Evolutionary conservation across 2,113 vertebrate species (phyloP).

Genomic region (Gila orcuttii): DNA sequence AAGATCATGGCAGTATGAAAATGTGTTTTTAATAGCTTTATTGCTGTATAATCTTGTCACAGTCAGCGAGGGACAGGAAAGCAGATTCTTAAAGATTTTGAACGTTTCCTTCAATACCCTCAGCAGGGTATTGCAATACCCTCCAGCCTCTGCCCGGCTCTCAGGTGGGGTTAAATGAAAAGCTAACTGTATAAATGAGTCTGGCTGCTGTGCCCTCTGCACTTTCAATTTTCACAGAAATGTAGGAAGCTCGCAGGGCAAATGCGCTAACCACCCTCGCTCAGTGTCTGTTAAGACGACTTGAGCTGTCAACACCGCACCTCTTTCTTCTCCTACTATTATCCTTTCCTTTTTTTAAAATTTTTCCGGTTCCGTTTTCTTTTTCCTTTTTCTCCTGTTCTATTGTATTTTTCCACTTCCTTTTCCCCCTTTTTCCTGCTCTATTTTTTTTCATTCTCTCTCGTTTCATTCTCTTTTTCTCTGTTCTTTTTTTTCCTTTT

Average conservation of each 20-base stretch:
- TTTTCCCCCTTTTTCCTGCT: neutral
- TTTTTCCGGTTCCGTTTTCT: neutral
- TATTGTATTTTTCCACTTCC: neutral
- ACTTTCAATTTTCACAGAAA: slow-evolving; percentile 36
- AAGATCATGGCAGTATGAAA: neutral
- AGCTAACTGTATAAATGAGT: slow-evolving; percentile 40
- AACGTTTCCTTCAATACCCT: slow-evolving; percentile 92
- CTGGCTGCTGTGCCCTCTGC: slow-evolving; percentile 37
- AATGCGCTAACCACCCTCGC: neutral
- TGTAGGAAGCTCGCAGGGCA: slow-evolving; percentile 13
- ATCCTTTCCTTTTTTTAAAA: neutral
- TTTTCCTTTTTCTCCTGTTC: neutral
- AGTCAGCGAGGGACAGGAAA: slow-evolving; percentile 2
- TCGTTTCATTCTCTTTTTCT: neutral
- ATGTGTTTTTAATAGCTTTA: slow-evolving; percentile 8
- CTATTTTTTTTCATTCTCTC: neutral
- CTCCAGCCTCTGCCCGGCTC: slow-evolving; percentile 68
- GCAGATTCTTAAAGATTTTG: slow-evolving; percentile 75
- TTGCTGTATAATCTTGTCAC: neutral
- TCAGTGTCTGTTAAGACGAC: slow-evolving; percentile 68
- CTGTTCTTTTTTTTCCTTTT: too few relatives aligned
- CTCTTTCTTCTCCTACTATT: neutral
- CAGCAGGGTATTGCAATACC: slow-evolving; percentile 80
- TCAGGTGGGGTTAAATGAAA: slow-evolving; percentile 33
- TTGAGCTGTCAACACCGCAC: neutral